These are phyloP conservation scores for Xenotilapia longispinis DNA, from an alignment of 2,113 vertebrate genomes.

Conservation along the genomic window DNA sequence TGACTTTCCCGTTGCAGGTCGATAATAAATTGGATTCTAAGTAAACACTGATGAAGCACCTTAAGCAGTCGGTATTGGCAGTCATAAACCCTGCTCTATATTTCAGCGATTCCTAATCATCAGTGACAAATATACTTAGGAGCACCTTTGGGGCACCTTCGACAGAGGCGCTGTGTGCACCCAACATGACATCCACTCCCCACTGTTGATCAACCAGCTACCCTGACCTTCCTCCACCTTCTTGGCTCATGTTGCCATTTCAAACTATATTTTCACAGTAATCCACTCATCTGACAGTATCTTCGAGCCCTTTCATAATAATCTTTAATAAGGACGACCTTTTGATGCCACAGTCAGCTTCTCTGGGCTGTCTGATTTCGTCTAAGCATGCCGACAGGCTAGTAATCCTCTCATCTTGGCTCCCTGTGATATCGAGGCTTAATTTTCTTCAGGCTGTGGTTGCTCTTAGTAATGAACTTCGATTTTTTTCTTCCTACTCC, in stretches of 20 bases:
- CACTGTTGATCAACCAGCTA: background rate
- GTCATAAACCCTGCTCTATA: conserved; percentile 37
- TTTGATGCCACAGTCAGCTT: conserved; percentile 54
- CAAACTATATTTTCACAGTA: conserved; percentile 34
- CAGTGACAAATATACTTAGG: conserved; percentile 50
- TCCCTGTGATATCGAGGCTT: conserved; percentile 55
- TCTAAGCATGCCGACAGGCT: conserved; percentile 35
- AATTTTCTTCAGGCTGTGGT: conserved; percentile 37
- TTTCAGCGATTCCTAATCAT: conserved; percentile 42
- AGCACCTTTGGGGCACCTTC: conserved; percentile 15
- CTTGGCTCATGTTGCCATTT: conserved; percentile 25
- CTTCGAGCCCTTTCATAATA: conserved; percentile 44
- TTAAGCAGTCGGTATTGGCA: conserved; percentile 41
- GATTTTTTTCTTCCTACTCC: background rate
- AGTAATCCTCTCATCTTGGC: conserved; percentile 56
- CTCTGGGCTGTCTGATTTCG: conserved; percentile 39
- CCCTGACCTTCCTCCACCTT: conserved; percentile 11
- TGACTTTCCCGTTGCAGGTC: conserved; percentile 46
- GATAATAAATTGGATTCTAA: conserved; percentile 62
- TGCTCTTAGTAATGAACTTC: conserved; percentile 55
- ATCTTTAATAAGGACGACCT: conserved; percentile 58
- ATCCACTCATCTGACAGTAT: conserved; percentile 59
- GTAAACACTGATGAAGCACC: conserved; percentile 66
- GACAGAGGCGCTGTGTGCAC: conserved; percentile 16
- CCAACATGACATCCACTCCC: background rate